These are phyloP conservation scores for Chloropsis hardwickii DNA, from an alignment of 2,113 vertebrate genomes.

Conservation along the genomic window DNA sequence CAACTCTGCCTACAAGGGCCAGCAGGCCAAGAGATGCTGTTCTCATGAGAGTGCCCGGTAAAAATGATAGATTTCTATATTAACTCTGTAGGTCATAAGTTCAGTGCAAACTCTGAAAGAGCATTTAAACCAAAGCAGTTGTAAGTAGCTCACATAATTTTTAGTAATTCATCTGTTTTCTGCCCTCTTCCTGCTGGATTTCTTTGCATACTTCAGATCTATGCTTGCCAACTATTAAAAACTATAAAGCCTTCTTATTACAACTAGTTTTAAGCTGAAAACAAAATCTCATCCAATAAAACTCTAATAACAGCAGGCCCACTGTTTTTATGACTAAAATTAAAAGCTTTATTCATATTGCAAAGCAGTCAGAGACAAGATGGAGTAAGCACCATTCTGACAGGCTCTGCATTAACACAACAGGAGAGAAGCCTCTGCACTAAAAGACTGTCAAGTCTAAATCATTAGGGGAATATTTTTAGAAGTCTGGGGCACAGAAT, in stretches of 20 bases:
- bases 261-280: neutral
- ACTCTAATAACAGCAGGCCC: neutral
- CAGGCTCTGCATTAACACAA: neutral
- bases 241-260: neutral
- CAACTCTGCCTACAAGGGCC: neutral
- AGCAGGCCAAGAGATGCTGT: neutral
- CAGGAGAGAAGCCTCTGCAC: neutral
- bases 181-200: neutral
- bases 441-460: neutral
- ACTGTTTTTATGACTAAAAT: neutral
- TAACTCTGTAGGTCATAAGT: neutral
- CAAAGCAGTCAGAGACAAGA: neutral
- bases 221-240: neutral
- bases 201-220: neutral
- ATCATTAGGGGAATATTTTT: neutral
- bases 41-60: neutral
- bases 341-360: neutral
- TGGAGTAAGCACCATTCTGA: neutral
- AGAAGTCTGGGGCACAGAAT: neutral
- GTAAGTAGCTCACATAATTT: neutral
- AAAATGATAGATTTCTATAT: neutral
- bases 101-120: neutral
- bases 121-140: neutral
- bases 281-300: neutral
- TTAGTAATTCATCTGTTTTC: neutral